Evolutionary conservation across 2,797 vertebrate genomes (phyloP), one percentile per base, ranked within the genome.

Genomic region (Phyllotis vaccarum): DNA sequence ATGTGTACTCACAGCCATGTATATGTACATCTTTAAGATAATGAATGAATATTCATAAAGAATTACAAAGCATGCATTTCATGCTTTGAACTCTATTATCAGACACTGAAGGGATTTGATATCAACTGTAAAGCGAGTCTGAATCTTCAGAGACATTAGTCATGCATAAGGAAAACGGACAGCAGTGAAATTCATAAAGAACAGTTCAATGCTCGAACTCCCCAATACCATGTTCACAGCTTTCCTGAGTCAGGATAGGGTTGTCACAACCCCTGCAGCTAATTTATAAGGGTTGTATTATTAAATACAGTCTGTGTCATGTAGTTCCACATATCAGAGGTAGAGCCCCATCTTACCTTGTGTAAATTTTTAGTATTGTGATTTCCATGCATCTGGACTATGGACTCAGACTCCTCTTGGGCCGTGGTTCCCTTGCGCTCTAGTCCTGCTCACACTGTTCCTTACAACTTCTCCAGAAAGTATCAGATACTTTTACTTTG

Each of bases 21-120:
- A 82, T 13, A 12, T 76, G 19, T 46, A 12, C 11, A 56, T 79
- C 68, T 90, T 88, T 90, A 89, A 75, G 31, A 7, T 52, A 87
- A 76, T 49, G 40, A 5, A 43, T 68, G 43, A 92, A n/a, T 87
- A 89, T 80, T 91, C n/a, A 34, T 40, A 49, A 85, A 46, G 56
- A 76, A 70, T 90, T 86, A 72, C 37, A 91, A 62, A 95, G 86
- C 49, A 54, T 31, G 5, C 37, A 58, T 58, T 72, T 89, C 60
- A 27, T 43, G 40, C 34, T 94, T 92, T 96, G 31, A 82, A 16
- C 49, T 94, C 31, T 88, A 74, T 27, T 49, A 17, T 74, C 56
- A 95, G 74, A 86, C 16, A 8, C n/a, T 58, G 10, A 91, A 79
- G 52, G 79, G 16, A 86, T 90, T 78, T 93, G 54, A 89, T 80